These are phyloP conservation scores for Acrocera orbiculus DNA, from an alignment of 2,888 invertebrate species.

Conservation along the genomic window DNA sequence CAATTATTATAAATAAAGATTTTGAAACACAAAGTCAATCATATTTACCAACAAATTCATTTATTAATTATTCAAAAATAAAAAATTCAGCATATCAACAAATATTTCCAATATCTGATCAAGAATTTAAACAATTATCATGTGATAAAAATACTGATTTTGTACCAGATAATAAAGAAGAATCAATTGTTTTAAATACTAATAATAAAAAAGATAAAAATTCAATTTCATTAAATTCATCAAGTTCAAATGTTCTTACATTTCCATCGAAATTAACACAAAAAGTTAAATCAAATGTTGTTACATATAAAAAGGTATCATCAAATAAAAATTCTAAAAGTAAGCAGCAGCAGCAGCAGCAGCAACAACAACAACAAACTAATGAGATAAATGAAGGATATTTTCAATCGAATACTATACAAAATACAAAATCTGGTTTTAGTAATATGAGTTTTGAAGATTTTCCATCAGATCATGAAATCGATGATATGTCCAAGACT, in stretches of 20 bases:
- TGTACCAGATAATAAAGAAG: slow-evolving; percentile 29
- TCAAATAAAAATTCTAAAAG: slow-evolving; percentile 14
- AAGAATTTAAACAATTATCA: slow-evolving; percentile 26
- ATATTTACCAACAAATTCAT: slow-evolving; percentile 6
- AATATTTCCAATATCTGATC: slow-evolving; percentile 27
- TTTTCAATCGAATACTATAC: slow-evolving; percentile 29
- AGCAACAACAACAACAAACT: slow-evolving; percentile 17
- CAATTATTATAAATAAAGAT: slow-evolving; percentile 29
- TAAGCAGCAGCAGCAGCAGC: slow-evolving; percentile 16
- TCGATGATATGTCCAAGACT: slow-evolving; percentile 24
- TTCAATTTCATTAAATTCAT: too few species aligned
- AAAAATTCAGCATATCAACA: slow-evolving; percentile 15
- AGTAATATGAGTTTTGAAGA: slow-evolving; percentile 62
- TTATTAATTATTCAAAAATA: slow-evolving; percentile 14
- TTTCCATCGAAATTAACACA: slow-evolving; percentile 29
- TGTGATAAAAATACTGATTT: slow-evolving; percentile 27
- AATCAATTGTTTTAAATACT: slow-evolving; percentile 24
- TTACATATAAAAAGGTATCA: slow-evolving; percentile 26
- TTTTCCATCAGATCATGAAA: slow-evolving; percentile 44
- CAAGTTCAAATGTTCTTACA: slow-evolving; percentile 24
- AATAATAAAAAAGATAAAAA: slow-evolving; percentile 27
- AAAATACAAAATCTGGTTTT: slow-evolving; percentile 38
- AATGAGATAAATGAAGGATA: slow-evolving; percentile 18
- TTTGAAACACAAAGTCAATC: slow-evolving; percentile 16
- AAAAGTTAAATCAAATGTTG: slow-evolving; percentile 24